Conservation (phyloP, 2,888 invertebrate species). For the Papilio elwesi region DNA sequence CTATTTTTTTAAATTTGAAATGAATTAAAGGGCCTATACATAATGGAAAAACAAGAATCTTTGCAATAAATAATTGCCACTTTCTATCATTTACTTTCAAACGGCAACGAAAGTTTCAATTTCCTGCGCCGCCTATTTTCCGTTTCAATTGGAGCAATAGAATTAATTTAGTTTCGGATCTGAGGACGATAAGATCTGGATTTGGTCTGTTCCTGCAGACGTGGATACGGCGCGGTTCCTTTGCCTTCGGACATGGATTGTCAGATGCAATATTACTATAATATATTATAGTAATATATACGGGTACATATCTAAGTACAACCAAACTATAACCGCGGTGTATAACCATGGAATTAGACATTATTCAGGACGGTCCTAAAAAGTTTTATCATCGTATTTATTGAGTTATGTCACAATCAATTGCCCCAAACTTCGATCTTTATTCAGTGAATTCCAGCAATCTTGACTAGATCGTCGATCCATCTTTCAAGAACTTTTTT, state of each 20-base stretch:
- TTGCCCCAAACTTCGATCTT: no score
- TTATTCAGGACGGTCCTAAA: background rate
- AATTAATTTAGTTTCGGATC: conserved; percentile 33
- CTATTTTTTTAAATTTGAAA: no score
- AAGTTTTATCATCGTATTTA: background rate
- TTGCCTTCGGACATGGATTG: conserved; percentile 17
- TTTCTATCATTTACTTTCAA: conserved; percentile 17
- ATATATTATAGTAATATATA: no score
- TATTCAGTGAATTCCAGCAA: no score
- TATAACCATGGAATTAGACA: background rate
- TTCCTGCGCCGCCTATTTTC: conserved; percentile 24
- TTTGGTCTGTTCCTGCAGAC: background rate
- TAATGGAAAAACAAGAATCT: no score
- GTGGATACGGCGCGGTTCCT: conserved; percentile 23
- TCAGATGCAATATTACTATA: conserved; percentile 32
- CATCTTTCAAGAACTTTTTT: no score
- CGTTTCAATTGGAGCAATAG: conserved; percentile 26
- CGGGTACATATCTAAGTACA: conserved; percentile 25
- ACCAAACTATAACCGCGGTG: conserved; percentile 19
- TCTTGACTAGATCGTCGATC: no score
- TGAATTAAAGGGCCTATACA: no score
- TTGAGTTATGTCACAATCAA: no score
- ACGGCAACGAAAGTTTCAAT: conserved; percentile 15
- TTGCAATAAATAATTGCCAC: no score
- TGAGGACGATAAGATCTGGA: conserved; percentile 27